Evolutionary conservation across 2,797 vertebrate genomes (phyloP).

Genomic region (Paedocypris micromegethes): DNA sequence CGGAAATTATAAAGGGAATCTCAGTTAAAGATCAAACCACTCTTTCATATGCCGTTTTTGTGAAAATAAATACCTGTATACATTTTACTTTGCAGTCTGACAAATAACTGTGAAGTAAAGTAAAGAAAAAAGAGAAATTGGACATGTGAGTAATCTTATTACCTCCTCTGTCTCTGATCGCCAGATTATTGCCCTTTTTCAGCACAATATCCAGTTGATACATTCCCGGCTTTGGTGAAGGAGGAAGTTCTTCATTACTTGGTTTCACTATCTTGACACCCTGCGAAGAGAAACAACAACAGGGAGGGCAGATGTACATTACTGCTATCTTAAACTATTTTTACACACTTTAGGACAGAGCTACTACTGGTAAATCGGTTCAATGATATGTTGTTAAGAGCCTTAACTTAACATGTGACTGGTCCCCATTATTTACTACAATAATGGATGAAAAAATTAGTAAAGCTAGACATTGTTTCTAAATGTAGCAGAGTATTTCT

Average conservation of each 20-base stretch:
- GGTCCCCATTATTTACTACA: no score
- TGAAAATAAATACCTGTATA: no score
- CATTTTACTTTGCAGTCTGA: no score
- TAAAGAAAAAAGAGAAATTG: neutral
- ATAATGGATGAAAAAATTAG: no score
- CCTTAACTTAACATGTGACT: no score
- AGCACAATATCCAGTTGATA: constrained; percentile 89
- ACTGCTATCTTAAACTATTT: neutral
- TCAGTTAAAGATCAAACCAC: no score
- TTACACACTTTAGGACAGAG: neutral
- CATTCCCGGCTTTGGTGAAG: constrained; percentile 75
- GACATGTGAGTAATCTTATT: constrained; percentile 46
- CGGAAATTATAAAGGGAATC: no score
- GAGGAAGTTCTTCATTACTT: constrained; percentile 77
- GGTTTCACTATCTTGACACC: constrained; percentile 72
- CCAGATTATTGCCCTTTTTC: constrained; percentile 86
- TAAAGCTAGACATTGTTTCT: no score
- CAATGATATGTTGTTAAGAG: no score
- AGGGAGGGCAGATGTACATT: neutral
- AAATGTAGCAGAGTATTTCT: no score
- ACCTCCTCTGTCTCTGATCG: constrained; percentile 92
- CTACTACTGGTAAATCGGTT: no score
- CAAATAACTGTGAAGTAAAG: neutral
- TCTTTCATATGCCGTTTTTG: no score
- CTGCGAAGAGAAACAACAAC: constrained; percentile 60